Evolutionary conservation across 2,113 vertebrate genomes (phyloP).

Genomic region (Elephas maximus): DNA sequence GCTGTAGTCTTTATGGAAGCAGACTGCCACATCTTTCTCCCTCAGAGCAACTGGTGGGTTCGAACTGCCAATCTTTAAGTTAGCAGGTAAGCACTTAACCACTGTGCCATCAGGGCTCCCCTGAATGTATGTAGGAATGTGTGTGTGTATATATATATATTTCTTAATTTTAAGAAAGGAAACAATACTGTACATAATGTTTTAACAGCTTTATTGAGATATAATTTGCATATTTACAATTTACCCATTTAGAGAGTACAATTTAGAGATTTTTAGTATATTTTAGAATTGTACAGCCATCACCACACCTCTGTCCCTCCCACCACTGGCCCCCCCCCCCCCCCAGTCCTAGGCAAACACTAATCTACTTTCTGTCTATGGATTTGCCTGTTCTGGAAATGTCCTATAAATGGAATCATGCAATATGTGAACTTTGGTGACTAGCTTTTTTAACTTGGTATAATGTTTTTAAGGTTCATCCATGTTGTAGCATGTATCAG

Average conservation of each 20-base stretch:
- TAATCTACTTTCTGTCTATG: background rate
- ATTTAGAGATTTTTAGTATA: background rate
- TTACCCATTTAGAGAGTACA: background rate
- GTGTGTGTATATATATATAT: background rate
- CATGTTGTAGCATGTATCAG: accelerated
- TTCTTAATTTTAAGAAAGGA: background rate
- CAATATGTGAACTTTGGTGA: accelerated
- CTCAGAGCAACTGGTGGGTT: too few relatives aligned
- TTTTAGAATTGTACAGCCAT: background rate
- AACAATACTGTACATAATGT: background rate
- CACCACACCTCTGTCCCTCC: too few relatives aligned
- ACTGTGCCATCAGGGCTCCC: too few relatives aligned
- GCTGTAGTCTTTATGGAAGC: too few relatives aligned
- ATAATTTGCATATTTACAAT: background rate
- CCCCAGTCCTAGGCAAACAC: background rate
- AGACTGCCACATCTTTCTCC: too few relatives aligned
- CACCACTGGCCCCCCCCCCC: too few relatives aligned
- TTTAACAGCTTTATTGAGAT: background rate
- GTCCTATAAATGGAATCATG: accelerated
- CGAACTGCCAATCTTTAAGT: too few relatives aligned
- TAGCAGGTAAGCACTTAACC: too few relatives aligned
- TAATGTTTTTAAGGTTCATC: accelerated
- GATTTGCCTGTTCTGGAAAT: accelerated
- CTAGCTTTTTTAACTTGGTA: background rate
- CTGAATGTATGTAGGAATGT: background rate